Evolutionary conservation across 2,113 vertebrate species (phyloP), one percentile per base, ranked within the genome.

Genomic region (Brienomyrus brachyistius): DNA sequence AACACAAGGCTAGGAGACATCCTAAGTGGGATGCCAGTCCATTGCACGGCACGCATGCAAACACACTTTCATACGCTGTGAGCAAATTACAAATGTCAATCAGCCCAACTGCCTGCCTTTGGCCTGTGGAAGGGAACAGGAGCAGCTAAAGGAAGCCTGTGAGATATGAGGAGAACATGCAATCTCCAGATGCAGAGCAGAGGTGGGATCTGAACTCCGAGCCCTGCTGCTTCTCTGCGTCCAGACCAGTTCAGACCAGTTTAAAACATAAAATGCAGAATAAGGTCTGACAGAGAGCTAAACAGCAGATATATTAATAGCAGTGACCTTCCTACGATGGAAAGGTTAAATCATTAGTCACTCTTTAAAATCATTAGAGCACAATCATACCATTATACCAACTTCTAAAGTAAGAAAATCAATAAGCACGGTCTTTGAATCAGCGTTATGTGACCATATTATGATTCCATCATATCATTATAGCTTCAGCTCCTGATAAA

Each of bases 311-410:
- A 47, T 70, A 80, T 89, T 89, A 89, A 89, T 66, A 89, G 27
- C 48, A 35, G 47, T 89, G 66, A 89, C 88, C 88, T 89, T 89
- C 47, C 8, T 31, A 89, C 23, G 48, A 48, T 52, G 88, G 70
- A 89, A 89, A 89, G 88, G 88, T 89, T 77, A 89, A 50, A 89
- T 89, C 70, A 77, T 89, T 89, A 77, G 88, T 80, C 66, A 80
- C 48, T 80, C 70, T 56, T 89, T 59, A 62, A 84, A 84, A 52
- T 88, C 87, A 88, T 88, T 66, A 88, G 54, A 43, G 87, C 56
- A 88, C 87, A 88, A 88, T 88, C 87, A 62, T 88, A 66, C 87
- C 56, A 88, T 88, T 62, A 88, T 66, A 66, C 27, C 87, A 88
- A 59, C 87, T 88, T 88, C 87, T 88, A 66, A 88, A 45, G 87